These are phyloP conservation scores for Plusia festucae DNA, from an alignment of 2,888 invertebrate genomes.

Conservation along the genomic window DNA sequence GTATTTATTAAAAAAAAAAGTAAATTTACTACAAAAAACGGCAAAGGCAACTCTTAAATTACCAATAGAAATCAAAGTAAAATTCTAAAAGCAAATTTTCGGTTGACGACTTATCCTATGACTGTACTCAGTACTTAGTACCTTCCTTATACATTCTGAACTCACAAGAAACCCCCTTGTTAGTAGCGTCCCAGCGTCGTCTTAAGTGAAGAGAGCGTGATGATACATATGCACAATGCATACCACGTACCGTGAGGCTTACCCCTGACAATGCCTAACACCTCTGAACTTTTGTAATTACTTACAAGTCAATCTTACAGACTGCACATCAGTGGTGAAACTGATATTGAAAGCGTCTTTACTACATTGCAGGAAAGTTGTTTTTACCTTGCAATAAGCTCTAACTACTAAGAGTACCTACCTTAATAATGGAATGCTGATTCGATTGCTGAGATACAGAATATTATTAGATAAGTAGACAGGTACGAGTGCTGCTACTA, in stretches of 20 bases:
- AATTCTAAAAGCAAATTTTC: too few species aligned
- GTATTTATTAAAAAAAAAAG: too few species aligned
- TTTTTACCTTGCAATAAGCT: not conserved
- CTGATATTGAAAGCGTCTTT: too few species aligned
- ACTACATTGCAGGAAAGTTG: not conserved
- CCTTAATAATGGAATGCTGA: too few species aligned
- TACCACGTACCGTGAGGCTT: constrained; percentile 6
- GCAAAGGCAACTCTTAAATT: not conserved
- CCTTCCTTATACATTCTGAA: too few species aligned
- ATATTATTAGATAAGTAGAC: too few species aligned
- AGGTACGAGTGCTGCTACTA: too few species aligned
- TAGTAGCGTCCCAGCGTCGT: constrained; percentile 40
- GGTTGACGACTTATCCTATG: too few species aligned
- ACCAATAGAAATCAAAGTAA: not conserved
- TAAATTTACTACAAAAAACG: too few species aligned
- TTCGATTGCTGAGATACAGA: too few species aligned
- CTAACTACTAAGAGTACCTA: too few species aligned
- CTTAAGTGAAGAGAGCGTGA: constrained; percentile 44
- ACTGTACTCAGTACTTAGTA: too few species aligned
- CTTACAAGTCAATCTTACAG: constrained; percentile 19
- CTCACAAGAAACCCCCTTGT: constrained; percentile 36
- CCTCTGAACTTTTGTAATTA: constrained; percentile 31
- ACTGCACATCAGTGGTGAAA: not conserved
- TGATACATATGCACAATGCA: constrained; percentile 41
- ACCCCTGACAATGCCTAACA: not conserved